Conservation (phyloP, 2,888 invertebrate genomes). For the Tinea semifulvella region DNA sequence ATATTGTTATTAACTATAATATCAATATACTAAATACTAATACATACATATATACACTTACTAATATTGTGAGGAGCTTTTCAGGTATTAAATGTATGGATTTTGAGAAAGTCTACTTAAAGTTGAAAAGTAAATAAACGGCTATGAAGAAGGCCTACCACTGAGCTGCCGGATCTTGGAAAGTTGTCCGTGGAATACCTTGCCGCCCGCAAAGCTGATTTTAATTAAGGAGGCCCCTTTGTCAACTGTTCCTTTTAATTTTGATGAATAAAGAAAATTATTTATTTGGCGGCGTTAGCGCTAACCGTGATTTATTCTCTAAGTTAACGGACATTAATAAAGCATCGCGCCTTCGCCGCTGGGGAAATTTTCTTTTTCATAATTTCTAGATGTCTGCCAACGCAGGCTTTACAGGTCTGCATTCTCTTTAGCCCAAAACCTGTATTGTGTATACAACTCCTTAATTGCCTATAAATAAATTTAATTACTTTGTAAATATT, state of each 20-base stretch:
- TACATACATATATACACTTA: no score
- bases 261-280: constrained; percentile 65
- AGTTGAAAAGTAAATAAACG: constrained; percentile 6
- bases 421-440: no score
- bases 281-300: constrained; percentile 58
- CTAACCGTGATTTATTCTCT: constrained; percentile 54
- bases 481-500: background rate
- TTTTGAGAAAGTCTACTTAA: background rate
- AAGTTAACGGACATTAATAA: constrained; percentile 48
- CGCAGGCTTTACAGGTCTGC: constrained; percentile 18
- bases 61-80: no score
- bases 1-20: no score
- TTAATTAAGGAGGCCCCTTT: constrained; percentile 58
- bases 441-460: no score
- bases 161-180: constrained; percentile 7
- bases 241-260: constrained; percentile 63
- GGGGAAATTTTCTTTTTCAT: constrained; percentile 47
- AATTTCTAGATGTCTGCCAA: constrained; percentile 34
- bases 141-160: background rate
- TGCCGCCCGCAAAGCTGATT: constrained; percentile 25
- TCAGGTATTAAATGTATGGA: no score
- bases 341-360: constrained; percentile 31
- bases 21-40: no score
- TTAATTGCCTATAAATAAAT: background rate
- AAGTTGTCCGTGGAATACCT: constrained; percentile 10